phyloP scores from a whole-genome alignment of 2,888 invertebrate genomes.

The Sarcophaga carnaria region DNA sequence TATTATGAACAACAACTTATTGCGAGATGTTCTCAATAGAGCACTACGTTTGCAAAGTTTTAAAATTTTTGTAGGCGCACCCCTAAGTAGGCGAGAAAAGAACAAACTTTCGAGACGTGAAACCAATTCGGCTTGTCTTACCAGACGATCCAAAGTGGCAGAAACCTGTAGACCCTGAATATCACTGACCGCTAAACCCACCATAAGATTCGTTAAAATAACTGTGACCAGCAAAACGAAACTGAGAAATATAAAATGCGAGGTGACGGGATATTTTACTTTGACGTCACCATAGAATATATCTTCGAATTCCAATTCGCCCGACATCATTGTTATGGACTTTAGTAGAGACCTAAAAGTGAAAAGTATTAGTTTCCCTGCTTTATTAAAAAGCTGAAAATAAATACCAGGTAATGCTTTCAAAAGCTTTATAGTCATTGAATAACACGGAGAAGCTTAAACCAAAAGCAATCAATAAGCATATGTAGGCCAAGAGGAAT shows the following conservation, averaged over 20 bases:
- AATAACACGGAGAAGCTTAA: constrained; percentile 92
- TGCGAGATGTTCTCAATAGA: constrained; percentile 88
- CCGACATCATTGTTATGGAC: constrained; percentile 94
- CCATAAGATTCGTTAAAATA: constrained; percentile 91
- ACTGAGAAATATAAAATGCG: constrained; percentile 88
- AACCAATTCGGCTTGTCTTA: constrained; percentile 91
- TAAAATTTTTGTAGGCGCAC: constrained; percentile 86
- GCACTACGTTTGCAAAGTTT: constrained; percentile 88
- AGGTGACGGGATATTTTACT: constrained; percentile 87
- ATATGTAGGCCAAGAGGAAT: constrained; percentile 90
- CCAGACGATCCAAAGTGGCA: constrained; percentile 90
- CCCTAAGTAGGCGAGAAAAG: constrained; percentile 88
- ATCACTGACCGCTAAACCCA: constrained; percentile 93
- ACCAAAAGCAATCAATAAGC: constrained; percentile 90
- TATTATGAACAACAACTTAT: constrained; percentile 88
- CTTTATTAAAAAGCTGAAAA: neutral
- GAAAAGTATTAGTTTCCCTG: neutral
- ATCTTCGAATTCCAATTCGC: constrained; percentile 92
- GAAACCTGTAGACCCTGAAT: constrained; percentile 91
- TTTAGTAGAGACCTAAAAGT: constrained; percentile 84
- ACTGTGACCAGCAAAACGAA: constrained; percentile 92
- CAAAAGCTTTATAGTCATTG: constrained; percentile 88
- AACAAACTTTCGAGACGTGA: constrained; percentile 92
- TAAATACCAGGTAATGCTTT: constrained; percentile 82
- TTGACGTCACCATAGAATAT: constrained; percentile 86